Evolutionary conservation across 2,888 invertebrate species (phyloP), one percentile per base, ranked within the genome.

Genomic region (Mechanitis mazaeus): DNA sequence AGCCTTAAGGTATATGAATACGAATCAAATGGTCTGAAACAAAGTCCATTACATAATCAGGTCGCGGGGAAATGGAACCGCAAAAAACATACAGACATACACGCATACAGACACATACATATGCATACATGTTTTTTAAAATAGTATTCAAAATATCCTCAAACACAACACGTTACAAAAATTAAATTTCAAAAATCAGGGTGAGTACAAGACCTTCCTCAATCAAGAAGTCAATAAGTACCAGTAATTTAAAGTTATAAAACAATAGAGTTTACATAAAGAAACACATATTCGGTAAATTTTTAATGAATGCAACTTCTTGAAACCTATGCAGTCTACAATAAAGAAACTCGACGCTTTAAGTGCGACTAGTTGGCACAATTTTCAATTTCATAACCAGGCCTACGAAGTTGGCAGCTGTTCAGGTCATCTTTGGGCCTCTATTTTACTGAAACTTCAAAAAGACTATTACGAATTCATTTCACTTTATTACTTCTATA

Each of bases 331-430:
- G 20, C n/a, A 45, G 45, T 60, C 45, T 46, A 55, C 59, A 50
- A 61, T 63, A 65, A 63, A 66, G 68, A 65, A 63, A 65, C 60
- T 65, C 67, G 69, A 70, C 72, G 67, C 62, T 59, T 68, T 63
- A 63, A 66, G 60, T 61, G 59, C 59, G 50, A 54, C 60, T 57
- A 66, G 63, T 66, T 71, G 71, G 68, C 69, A 68, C 64, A 60
- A 64, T 66, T 66, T 60, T 62, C 63, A 60, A 66, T 67, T 69
- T 67, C 60, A 65, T 57, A 58, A 55, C 60, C 50, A 58, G 56
- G 9, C 50, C 31, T 58, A 55, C 56, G 56, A 53, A 58, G 46
- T 65, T 65, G 65, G 67, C 67, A 64, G 42, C n/a, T 28, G 47
- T 54, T 63, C 65, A 57, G 61, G 54, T 20, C 54, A 54, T 59